These are phyloP conservation scores for Leiothrix lutea DNA, from an alignment of 2,113 vertebrate genomes.

Conservation along the genomic window DNA sequence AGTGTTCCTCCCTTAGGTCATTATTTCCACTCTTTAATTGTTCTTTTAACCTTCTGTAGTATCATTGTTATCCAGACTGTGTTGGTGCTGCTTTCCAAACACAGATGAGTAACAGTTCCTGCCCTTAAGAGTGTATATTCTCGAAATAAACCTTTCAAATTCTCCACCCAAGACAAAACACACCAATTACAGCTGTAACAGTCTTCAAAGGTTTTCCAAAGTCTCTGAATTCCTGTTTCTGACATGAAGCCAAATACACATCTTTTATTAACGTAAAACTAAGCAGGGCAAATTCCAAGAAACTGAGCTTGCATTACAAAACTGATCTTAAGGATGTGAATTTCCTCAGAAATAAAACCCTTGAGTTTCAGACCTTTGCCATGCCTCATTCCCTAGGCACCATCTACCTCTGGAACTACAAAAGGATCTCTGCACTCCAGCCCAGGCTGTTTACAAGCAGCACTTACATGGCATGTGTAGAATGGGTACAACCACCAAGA, in stretches of 20 bases:
- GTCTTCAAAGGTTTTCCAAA: conserved; percentile 35
- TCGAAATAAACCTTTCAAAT: conserved; percentile 33
- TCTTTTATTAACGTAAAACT: neutral
- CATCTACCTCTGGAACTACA: neutral
- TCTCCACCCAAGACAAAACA: conserved; percentile 52
- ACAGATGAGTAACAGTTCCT: conserved; percentile 67
- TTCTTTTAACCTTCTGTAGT: conserved; percentile 52
- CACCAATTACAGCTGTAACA: conserved; percentile 16
- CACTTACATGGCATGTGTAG: rapidly evolving
- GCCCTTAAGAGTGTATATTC: conserved; percentile 42
- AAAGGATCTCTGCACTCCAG: neutral
- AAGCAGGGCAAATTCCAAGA: neutral
- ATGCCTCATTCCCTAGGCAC: neutral
- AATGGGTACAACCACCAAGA: neutral
- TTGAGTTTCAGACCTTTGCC: neutral
- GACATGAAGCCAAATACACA: conserved; percentile 23
- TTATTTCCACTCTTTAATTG: conserved; percentile 61
- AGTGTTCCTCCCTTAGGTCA: conserved; percentile 42
- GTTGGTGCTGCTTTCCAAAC: conserved; percentile 50
- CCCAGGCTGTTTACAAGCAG: neutral
- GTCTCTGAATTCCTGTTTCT: conserved; percentile 4
- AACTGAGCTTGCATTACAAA: neutral
- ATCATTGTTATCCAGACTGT: conserved; percentile 33
- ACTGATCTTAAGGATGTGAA: neutral
- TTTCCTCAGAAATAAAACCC: neutral